Conservation (phyloP, 2,797 vertebrate species). For the Crocodylus rhombifer region DNA sequence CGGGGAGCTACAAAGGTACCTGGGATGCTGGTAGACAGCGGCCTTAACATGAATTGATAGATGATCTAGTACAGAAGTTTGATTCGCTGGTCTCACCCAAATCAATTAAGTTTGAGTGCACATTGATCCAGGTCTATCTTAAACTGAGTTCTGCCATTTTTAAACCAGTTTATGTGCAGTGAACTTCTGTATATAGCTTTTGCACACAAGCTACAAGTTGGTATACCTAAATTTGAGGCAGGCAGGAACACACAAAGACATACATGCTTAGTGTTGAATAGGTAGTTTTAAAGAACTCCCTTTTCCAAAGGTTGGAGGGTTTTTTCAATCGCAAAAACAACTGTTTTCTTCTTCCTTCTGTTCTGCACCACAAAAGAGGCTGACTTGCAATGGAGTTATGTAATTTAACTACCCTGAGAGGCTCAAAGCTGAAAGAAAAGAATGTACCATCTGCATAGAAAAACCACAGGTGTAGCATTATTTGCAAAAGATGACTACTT, state of each 20-base stretch:
- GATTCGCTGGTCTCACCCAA: too few relatives aligned
- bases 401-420: not conserved
- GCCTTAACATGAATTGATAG: too few relatives aligned
- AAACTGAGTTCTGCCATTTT: too few relatives aligned
- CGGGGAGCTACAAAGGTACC: too few relatives aligned
- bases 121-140: too few relatives aligned
- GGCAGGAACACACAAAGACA: not conserved
- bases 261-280: not conserved
- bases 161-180: too few relatives aligned
- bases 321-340: not conserved
- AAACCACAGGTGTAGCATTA: not conserved
- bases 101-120: too few relatives aligned
- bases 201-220: not conserved
- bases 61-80: too few relatives aligned
- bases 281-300: not conserved
- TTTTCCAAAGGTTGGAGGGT: not conserved
- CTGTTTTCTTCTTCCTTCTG: not conserved
- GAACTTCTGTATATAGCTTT: not conserved
- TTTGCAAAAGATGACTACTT: not conserved
- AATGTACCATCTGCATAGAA: not conserved
- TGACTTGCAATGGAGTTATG: not conserved
- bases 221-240: not conserved
- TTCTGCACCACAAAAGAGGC: not conserved
- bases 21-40: too few relatives aligned
- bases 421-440: not conserved